Percentiles rank a stretch among this genome's conserved stretches.
phyloP scores from a whole-genome alignment of 2,888 invertebrate genomes.

The Ectropis crepuscularia region DNA sequence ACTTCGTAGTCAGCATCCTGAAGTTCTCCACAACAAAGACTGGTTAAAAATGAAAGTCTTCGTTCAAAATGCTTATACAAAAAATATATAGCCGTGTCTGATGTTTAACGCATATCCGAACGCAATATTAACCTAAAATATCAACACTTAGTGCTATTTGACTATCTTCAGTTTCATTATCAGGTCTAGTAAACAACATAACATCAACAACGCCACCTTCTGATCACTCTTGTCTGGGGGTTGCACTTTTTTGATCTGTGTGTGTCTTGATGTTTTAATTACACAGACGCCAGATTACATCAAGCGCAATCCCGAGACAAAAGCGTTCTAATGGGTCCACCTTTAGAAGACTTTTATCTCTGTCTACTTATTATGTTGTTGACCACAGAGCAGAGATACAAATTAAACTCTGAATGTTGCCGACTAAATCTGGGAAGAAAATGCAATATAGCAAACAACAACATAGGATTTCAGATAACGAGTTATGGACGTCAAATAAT shows the following conservation, averaged over 20 bases:
- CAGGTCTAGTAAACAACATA: not conserved
- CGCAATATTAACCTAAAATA: constrained; percentile 4
- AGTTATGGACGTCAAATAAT: too few species aligned
- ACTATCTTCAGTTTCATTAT: not conserved
- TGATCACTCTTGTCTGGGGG: not conserved
- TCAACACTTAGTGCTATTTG: not conserved
- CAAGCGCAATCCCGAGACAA: too few species aligned
- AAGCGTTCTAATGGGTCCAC: too few species aligned
- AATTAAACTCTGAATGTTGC: too few species aligned
- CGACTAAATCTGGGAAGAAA: too few species aligned
- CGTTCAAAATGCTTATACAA: constrained; percentile 34
- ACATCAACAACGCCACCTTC: not conserved
- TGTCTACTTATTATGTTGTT: too few species aligned
- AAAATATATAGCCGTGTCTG: constrained; percentile 6
- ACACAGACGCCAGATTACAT: constrained; percentile 1
- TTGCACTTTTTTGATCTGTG: too few species aligned
- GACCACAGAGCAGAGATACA: too few species aligned
- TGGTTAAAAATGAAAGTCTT: constrained; percentile 42
- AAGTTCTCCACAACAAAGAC: constrained; percentile 36
- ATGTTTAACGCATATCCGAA: not conserved
- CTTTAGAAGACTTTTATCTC: too few species aligned
- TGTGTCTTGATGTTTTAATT: not conserved
- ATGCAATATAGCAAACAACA: too few species aligned
- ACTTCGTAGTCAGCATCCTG: constrained; percentile 27
- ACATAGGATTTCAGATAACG: too few species aligned